These are phyloP conservation scores for Hippocampus abdominalis DNA, from an alignment of 2,113 vertebrate genomes.

Conservation along the genomic window DNA sequence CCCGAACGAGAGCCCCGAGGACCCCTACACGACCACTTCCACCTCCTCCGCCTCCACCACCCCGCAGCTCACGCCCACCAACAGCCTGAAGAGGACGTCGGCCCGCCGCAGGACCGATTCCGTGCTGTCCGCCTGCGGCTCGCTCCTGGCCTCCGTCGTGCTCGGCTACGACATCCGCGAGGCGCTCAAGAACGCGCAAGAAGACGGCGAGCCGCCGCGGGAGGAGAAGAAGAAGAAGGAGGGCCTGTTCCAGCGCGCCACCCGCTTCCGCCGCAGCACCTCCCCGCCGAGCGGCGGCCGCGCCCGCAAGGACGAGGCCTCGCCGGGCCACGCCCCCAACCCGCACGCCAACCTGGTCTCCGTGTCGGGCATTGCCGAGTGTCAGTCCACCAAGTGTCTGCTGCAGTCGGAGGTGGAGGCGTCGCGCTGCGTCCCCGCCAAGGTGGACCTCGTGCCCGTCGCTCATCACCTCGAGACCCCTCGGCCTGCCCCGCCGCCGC, in stretches of 20 bases:
- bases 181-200: conserved; percentile 65
- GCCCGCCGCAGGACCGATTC: conserved; percentile 79
- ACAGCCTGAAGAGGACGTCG: conserved; percentile 73
- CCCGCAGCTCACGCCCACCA: conserved; percentile 82
- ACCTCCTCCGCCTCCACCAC: conserved; percentile 78
- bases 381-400: conserved; percentile 83
- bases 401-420: conserved; percentile 71
- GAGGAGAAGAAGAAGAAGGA: conserved; percentile 86
- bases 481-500: neutral
- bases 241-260: conserved; percentile 80
- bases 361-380: conserved; percentile 78
- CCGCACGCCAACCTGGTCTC: conserved; percentile 74
- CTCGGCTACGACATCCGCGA: conserved; percentile 85
- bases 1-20: conserved; percentile 73
- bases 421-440: conserved; percentile 23
- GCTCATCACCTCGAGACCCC: conserved; percentile 15
- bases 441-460: conserved; percentile 14
- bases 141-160: conserved; percentile 82
- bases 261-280: conserved; percentile 79
- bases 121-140: conserved; percentile 79
- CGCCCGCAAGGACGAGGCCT: conserved; percentile 69
- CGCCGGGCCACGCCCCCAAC: conserved; percentile 23
- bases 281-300: conserved; percentile 69
- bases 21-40: conserved; percentile 72
- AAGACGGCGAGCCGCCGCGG: conserved; percentile 72